Conservation (phyloP, 2,113 vertebrate species). For the Tachysurus fulvidraco region DNA sequence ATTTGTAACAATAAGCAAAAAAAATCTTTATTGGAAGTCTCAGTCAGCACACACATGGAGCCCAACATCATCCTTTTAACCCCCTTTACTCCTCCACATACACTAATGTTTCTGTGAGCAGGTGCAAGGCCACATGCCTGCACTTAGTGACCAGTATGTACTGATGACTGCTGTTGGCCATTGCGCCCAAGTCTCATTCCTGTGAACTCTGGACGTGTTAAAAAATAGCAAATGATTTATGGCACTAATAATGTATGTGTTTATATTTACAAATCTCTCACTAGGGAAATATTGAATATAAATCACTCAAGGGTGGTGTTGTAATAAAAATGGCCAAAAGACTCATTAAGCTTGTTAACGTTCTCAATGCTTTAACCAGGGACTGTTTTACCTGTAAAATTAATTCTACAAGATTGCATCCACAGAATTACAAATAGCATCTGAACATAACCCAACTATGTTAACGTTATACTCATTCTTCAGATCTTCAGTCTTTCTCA, state of each 20-base stretch:
- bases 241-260: slow-evolving; percentile 73
- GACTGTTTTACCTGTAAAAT: neutral
- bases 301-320: slow-evolving; percentile 62
- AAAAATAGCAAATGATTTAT: slow-evolving; percentile 74
- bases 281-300: slow-evolving; percentile 60
- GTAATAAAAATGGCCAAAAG: slow-evolving; percentile 64
- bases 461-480: neutral
- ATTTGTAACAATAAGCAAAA: neutral
- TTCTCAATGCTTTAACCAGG: neutral
- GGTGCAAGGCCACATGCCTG: slow-evolving; percentile 76
- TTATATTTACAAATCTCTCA: slow-evolving; percentile 61
- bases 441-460: neutral
- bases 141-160: slow-evolving; percentile 61
- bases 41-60: neutral
- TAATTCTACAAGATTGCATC: neutral
- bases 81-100: slow-evolving; percentile 11
- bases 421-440: neutral
- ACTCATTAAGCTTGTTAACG: slow-evolving; percentile 8
- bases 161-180: slow-evolving; percentile 63
- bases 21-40: neutral
- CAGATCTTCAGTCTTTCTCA: neutral
- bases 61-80: neutral
- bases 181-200: slow-evolving; percentile 59
- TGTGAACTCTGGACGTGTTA: slow-evolving; percentile 46
- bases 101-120: slow-evolving; percentile 60